These are phyloP conservation scores for Aspidoscelis tigris DNA, from an alignment of 2,113 vertebrate species.

Conservation along the genomic window DNA sequence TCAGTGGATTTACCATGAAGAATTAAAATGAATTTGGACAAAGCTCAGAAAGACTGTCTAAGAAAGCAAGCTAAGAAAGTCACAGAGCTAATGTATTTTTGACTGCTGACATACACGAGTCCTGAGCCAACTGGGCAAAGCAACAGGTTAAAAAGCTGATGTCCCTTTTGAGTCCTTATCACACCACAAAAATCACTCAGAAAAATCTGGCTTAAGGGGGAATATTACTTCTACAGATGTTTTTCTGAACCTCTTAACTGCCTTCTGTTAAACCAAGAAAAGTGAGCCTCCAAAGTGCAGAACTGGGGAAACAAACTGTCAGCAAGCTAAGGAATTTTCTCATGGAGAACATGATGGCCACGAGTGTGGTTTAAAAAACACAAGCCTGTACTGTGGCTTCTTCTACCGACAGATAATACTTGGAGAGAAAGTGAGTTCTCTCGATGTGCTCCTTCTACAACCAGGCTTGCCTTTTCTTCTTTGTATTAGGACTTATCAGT, in stretches of 20 bases:
- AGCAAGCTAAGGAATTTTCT: background rate
- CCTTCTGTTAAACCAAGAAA: background rate
- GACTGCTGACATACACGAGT: background rate
- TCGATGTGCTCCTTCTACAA: background rate
- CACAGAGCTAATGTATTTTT: background rate
- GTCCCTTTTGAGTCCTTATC: background rate
- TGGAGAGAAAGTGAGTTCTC: background rate
- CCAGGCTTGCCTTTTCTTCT: background rate
- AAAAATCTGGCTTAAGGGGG: background rate
- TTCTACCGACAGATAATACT: background rate
- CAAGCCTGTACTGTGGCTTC: background rate
- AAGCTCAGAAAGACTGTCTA: background rate
- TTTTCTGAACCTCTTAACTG: background rate
- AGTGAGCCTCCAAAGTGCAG: background rate
- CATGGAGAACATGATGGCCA: background rate
- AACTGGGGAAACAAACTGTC: background rate
- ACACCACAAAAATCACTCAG: background rate
- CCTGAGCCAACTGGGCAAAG: background rate
- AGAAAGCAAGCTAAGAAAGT: too few relatives aligned
- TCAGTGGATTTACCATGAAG: background rate
- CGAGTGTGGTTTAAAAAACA: too few relatives aligned
- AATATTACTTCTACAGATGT: background rate
- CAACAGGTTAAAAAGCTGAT: background rate
- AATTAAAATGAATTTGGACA: background rate
- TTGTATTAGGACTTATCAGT: background rate